Base-by-base conservation (phyloP, 2,797 vertebrate genomes). In the Mastacembelus armatus region DNA sequence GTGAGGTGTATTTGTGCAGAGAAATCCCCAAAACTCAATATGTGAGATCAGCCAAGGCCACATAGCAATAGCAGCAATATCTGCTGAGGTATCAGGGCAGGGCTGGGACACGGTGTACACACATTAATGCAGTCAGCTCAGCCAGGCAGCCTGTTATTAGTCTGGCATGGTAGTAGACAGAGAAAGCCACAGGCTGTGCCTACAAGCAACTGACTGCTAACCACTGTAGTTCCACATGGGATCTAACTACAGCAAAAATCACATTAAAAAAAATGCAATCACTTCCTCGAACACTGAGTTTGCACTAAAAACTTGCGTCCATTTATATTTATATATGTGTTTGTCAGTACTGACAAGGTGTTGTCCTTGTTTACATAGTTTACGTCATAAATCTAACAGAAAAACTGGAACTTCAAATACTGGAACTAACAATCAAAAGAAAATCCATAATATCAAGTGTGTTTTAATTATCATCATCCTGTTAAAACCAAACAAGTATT, bases 31-130 rank as follows among this genome's bases (percentile, higher is more conserved):
- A 56, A 16, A 52, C 57, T 29, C 44, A 24, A 39, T 24, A 21
- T 71, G 43, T 32, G 77, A 54, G 63, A 63, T 49, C 44, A 67
- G 62, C 57, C 38, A 29, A 38, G 45, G 72, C 74, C 73, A 78
- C 64, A 68, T 1, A 67, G 58, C 77, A 68, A 36, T 66, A 77
- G 75, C 75, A 68, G 49, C 12, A 1, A 74, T 83, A 87, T 86
- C 74, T 88, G 83, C 77, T 84, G 82, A 84, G 45, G 49, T 75
- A 76, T 83, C 79, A 71, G 74, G 76, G 73, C 57, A 64, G 74
- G 67, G 54, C 55, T 9, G 60, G 35, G 52, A 59, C 52, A 80
- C 40, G 18, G 83, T 78, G 72, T 42, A 54, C 50, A 72, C 75
- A 78, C 77, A 74, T 67, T 84, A 77, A 85, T 70, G 74, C 72